Evolutionary conservation across 30 jellyfish, hydroid and myxozoan species (phyloP), one percentile per base, ranked within the genome.

Genomic region (Aurelia sp.): DNA sequence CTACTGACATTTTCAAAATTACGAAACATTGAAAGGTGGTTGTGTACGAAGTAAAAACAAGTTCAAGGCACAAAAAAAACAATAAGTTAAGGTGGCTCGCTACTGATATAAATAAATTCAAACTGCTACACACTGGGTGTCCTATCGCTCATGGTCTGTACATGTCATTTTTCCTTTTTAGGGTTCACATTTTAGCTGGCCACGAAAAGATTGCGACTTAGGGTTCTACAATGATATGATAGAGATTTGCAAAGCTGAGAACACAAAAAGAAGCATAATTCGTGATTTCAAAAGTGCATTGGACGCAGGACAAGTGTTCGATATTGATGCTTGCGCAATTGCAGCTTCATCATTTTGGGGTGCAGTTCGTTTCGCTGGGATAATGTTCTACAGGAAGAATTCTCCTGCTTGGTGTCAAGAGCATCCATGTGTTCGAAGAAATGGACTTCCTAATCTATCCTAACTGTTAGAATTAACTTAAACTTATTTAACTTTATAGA

Each of bases 331-430:
- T 6, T 82, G 92, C 79, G 13, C 27, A 31, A n/a, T 65, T 3
- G 82, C 92, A 3, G 92, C 92, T 2, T 27, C 60, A 6, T 19
- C 82, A 0, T 82, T 50, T 67, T 74, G 73, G 48, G 20, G 78
- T 9, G 92, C 77, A 11, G 92, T 82, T 17, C 84, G 92, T 13
- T 23, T 72, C 8, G 19, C 73, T 57, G 92, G 92, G 31, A 55
- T 33, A 66, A 13, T 70, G 44, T 72, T 65, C 50, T 82, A 82
- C 70, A 74, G 92, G 22, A 82, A 62, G 65, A 71, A 52, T 17
- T 50, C 85, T 59, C 71, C 79, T 18, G 20, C 33, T 16, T 82
- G 92, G 92, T 82, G 92, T 52, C 21, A 57, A 17, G 55, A 2
- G 22, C n/a, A 18, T 15, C 88, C 17, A 63, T 78, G 88, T 64